A percentile compares a stretch with the other conserved stretches of the same genome.
These are phyloP conservation scores for Xestia c-nigrum DNA, from an alignment of 2,888 invertebrate genomes.

Conservation along the genomic window DNA sequence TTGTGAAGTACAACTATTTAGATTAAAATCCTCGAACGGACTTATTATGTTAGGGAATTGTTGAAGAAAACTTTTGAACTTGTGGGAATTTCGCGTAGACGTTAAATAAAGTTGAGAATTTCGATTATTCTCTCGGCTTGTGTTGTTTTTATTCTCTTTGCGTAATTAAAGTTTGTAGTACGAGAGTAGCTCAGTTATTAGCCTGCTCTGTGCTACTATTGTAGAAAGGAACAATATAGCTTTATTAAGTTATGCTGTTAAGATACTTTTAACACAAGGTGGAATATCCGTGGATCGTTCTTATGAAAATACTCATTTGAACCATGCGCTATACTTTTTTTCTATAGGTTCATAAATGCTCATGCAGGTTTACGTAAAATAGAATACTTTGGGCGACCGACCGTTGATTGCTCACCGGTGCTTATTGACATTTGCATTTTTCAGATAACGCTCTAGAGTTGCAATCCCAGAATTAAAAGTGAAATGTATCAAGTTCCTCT, in stretches of 20 bases:
- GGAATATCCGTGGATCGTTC: not conserved
- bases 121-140: conserved; percentile 50
- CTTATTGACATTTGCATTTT: not conserved
- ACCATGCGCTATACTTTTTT: not conserved
- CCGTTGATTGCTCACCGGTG: not conserved
- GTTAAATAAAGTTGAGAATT: conserved; percentile 60
- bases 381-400: not conserved
- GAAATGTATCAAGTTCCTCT: not conserved
- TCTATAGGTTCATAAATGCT: not conserved
- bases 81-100: conserved; percentile 47
- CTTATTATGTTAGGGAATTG: conserved; percentile 62
- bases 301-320: not conserved
- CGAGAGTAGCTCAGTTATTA: conserved; percentile 17
- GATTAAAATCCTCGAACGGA: conserved; percentile 63
- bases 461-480: not conserved
- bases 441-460: not conserved
- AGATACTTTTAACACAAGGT: not conserved
- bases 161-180: conserved; percentile 51
- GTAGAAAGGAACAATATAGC: conserved; percentile 20
- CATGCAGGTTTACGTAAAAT: not conserved
- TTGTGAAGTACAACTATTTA: conserved; percentile 61
- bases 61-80: conserved; percentile 60
- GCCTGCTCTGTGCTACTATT: conserved; percentile 2
- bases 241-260: conserved; percentile 2
- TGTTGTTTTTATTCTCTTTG: conserved; percentile 48